Base-by-base conservation (phyloP, 2,797 vertebrate species). In the Sebastes steindachneri region DNA sequence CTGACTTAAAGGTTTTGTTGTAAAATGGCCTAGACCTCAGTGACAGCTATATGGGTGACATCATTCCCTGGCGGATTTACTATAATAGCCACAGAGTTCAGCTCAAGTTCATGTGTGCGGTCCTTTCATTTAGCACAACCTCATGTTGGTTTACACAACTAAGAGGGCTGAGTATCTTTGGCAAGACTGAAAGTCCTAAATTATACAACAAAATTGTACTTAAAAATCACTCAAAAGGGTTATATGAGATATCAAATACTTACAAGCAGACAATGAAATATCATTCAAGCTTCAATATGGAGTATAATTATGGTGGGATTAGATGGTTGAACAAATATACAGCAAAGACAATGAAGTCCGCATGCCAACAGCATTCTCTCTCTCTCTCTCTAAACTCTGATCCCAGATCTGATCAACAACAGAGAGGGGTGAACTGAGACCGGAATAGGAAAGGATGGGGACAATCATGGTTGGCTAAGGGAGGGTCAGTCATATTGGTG, bases 311-410 rank as follows among this genome's bases (percentile, higher is more conserved):
- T 29, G n/a, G 11, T 41, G 69, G 60, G 58, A 67, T 53, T 58
- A 70, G 17, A 73, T 76, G 62, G 68, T 23, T 75, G 51, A 66
- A 84, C 10, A 63, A 79, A 82, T 78, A 73, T 9, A 84, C 58
- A 67, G 19, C 1, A 4, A 70, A 7, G 14, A 86, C 73, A 62
- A 76, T 45, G 58, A 73, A 69, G 45, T 66, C 59, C 73, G 82
- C 92, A 93, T 93, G 87, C 90, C 74, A 90, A 85, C 85, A 91
- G 83, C 92, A 92, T 92, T 92, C 90, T 92, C 86, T 75, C 37
- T 37, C 35, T 35, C 1, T 35, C 41, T 48, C 41, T 45, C 41
- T 80, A 21, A 74, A 65, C 37, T 74, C 77, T 77, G 68, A 89
- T 54, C 67, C 73, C 76, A 75, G 57, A 78, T 77, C 78, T 80